Evolutionary conservation across 1,140 invertebrate genomes (phyloP).

Genomic region (Tetramorium parvispinum): DNA sequence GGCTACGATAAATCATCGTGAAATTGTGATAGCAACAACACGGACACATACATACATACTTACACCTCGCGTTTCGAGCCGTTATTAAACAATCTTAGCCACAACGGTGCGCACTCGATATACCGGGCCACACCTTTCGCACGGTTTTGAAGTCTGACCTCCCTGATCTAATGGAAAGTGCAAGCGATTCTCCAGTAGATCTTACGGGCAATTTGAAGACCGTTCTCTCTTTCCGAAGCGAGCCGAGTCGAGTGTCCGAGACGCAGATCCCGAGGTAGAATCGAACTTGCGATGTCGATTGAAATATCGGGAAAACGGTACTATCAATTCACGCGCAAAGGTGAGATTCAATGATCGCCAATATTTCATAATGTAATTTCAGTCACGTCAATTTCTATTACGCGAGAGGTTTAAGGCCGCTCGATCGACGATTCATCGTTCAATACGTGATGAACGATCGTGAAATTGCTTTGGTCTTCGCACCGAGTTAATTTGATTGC

Average conservation of each 20-base stretch:
- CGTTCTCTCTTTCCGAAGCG: constrained; percentile 21
- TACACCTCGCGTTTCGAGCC: background rate
- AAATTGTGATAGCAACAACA: constrained; percentile 29
- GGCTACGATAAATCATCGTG: constrained; percentile 33
- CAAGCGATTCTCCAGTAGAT: constrained; percentile 33
- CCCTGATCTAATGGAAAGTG: constrained; percentile 51
- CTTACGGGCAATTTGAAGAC: constrained; percentile 45
- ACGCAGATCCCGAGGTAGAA: constrained; percentile 19
- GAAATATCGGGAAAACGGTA: constrained; percentile 24
- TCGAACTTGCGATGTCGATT: constrained; percentile 24
- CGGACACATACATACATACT: background rate
- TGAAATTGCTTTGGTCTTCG: background rate
- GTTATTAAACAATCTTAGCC: constrained; percentile 57
- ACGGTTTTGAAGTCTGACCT: constrained; percentile 63
- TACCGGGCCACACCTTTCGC: constrained; percentile 67
- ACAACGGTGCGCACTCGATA: constrained; percentile 26
- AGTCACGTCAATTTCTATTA: constrained; percentile 26
- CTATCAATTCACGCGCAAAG: constrained; percentile 30
- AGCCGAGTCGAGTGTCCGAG: background rate
- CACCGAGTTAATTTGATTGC: background rate
- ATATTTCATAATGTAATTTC: constrained; percentile 29
- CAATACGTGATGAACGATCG: background rate
- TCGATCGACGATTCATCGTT: constrained; percentile 18
- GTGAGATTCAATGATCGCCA: constrained; percentile 38
- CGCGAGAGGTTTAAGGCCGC: constrained; percentile 15